Evolutionary conservation across 1,140 invertebrate species (phyloP).

Genomic region (Pemphigus obesinymphae): DNA sequence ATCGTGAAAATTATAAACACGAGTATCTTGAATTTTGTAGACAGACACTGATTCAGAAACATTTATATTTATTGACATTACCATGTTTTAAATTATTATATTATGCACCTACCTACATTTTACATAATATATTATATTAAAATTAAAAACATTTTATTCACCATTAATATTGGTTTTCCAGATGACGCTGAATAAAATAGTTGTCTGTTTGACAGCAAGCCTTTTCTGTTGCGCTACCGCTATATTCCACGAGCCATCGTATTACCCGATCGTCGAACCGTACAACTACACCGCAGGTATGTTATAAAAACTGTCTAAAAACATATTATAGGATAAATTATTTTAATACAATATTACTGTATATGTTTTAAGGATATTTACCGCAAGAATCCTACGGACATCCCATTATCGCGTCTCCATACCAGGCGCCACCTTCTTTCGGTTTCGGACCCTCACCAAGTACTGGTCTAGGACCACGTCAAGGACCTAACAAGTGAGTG

Average conservation of each 20-base stretch:
- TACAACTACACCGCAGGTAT: conserved; percentile 21
- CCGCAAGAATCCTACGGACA: conserved; percentile 22
- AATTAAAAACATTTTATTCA: too few species aligned
- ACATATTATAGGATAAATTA: not conserved
- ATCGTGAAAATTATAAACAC: too few species aligned
- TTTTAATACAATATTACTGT: not conserved
- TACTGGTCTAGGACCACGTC: conserved; percentile 5
- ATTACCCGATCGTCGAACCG: not conserved
- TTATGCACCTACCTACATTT: too few species aligned
- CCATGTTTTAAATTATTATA: too few species aligned
- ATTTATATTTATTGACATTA: too few species aligned
- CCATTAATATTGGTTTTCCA: not conserved
- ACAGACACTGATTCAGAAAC: too few species aligned
- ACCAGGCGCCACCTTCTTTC: not conserved
- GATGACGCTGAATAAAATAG: conserved; percentile 28
- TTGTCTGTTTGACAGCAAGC: not conserved
- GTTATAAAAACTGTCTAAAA: not conserved
- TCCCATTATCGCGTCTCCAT: not conserved
- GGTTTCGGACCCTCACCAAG: not conserved
- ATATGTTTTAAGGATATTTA: not conserved
- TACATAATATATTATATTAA: too few species aligned
- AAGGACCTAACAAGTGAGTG: conserved; percentile 22
- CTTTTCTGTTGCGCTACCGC: conserved; percentile 3
- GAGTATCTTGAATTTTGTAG: too few species aligned
- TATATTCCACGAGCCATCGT: conserved; percentile 12